Conservation (phyloP, 2,888 invertebrate species). For the Sussaba pulchella region DNA sequence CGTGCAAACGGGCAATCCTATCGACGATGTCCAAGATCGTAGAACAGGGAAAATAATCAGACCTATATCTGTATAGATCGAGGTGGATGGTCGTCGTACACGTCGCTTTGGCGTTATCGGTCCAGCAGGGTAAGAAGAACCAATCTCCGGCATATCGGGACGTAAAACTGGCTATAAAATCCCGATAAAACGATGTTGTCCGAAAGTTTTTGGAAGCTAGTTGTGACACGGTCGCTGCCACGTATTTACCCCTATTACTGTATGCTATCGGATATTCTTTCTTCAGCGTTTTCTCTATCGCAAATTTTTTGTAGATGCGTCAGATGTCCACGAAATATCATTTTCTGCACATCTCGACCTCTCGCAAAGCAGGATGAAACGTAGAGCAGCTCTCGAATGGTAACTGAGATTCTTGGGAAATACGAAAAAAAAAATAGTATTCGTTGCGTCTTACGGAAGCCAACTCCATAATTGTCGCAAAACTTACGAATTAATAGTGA, state of each 20-base stretch:
- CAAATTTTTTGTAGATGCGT: background rate
- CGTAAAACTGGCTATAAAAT: constrained; percentile 69
- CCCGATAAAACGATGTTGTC: constrained; percentile 67
- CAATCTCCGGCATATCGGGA: constrained; percentile 71
- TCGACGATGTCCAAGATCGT: constrained; percentile 56
- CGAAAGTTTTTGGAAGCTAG: constrained; percentile 63
- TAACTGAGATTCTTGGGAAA: background rate
- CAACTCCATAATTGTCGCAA: too few relatives aligned
- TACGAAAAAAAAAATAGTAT: background rate
- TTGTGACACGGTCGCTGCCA: constrained; percentile 30
- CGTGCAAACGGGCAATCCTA: constrained; percentile 23
- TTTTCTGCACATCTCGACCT: background rate
- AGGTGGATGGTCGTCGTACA: constrained; percentile 47
- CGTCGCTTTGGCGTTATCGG: constrained; percentile 30
- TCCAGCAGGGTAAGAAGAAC: constrained; percentile 51
- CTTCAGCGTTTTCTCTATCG: constrained; percentile 9
- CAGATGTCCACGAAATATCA: background rate
- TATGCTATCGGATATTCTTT: constrained; percentile 6
- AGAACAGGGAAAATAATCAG: constrained; percentile 35
- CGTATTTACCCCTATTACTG: constrained; percentile 14
- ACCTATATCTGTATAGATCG: constrained; percentile 15
- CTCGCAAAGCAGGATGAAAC: too few relatives aligned
- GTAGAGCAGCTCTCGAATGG: background rate
- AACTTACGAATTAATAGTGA: too few relatives aligned
- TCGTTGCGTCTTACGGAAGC: background rate